These are phyloP conservation scores for Elmis aenea DNA, from an alignment of 2,888 invertebrate species.

Conservation along the genomic window DNA sequence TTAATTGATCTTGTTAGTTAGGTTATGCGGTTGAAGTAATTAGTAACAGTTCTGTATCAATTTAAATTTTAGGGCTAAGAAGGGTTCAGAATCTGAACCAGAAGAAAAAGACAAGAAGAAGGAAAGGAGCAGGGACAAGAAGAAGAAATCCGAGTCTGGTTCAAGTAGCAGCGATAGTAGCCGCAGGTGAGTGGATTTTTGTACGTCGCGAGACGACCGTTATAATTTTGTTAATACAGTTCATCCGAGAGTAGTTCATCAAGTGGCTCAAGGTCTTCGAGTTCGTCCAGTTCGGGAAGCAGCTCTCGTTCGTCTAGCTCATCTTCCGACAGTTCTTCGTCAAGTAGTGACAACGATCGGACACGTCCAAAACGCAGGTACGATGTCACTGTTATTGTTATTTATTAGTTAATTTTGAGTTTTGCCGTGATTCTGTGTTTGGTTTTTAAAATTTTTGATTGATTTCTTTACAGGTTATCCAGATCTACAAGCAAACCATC, in stretches of 20 bases:
- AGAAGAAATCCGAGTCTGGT: constrained; percentile 67
- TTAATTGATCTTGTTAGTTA: too few relatives aligned
- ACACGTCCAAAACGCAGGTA: constrained; percentile 62
- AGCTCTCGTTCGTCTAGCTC: constrained; percentile 50
- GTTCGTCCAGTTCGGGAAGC: constrained; percentile 65
- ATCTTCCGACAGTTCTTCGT: constrained; percentile 60
- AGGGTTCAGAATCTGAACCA: constrained; percentile 64
- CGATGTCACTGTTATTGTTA: too few relatives aligned
- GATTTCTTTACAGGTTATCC: constrained; percentile 29
- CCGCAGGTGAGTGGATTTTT: constrained; percentile 47
- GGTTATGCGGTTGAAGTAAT: too few relatives aligned
- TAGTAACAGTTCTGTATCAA: too few relatives aligned
- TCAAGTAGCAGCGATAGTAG: constrained; percentile 79
- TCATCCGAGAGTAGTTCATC: constrained; percentile 82
- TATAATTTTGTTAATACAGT: constrained; percentile 42
- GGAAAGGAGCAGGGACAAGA: constrained; percentile 55
- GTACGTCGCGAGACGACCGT: not conserved
- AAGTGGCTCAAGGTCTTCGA: constrained; percentile 73
- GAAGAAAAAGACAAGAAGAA: constrained; percentile 68
- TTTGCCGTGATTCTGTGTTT: constrained; percentile 6
- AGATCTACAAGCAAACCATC: constrained; percentile 38
- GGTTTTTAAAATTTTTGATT: not conserved
- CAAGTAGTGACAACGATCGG: constrained; percentile 61
- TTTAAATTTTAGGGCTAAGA: constrained; percentile 75
- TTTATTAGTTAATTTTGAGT: too few relatives aligned